Percentiles rank a stretch among this genome's conserved stretches.
phyloP scores from a whole-genome alignment of 2,888 invertebrate species.

The Zaprionus lineosus region DNA sequence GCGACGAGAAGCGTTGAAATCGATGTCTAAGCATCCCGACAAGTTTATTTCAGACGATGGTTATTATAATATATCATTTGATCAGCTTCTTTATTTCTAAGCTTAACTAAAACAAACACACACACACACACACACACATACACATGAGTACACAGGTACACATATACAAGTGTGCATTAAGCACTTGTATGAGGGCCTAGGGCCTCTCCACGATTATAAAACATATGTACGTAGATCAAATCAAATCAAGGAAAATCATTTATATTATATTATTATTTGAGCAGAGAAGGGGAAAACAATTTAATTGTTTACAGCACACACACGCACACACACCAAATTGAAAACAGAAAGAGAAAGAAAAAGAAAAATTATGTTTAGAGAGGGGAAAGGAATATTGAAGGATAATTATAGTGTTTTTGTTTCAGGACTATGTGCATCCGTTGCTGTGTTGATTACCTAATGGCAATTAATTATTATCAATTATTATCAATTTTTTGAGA shows the following conservation, averaged over 20 bases:
- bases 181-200: conserved; percentile 15
- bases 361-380: not conserved
- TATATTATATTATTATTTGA: no score
- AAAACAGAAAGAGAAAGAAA: conserved; percentile 4
- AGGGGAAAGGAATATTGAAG: conserved; percentile 9
- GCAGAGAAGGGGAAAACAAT: conserved; percentile 55
- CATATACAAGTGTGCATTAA: no score
- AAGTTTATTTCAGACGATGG: no score
- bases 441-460: conserved; percentile 9
- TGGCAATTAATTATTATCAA: conserved; percentile 8
- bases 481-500: not conserved
- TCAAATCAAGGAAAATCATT: conserved; percentile 30
- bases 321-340: conserved; percentile 38
- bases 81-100: conserved; percentile 19
- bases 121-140: no score
- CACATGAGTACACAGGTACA: no score
- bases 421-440: not conserved
- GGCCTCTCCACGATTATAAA: conserved; percentile 18
- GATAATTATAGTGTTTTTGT: no score
- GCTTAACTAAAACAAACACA: conserved; percentile 18
- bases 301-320: conserved; percentile 63
- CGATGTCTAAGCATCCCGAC: no score
- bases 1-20: conserved; percentile 23
- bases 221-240: conserved; percentile 37
- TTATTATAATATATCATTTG: conserved; percentile 33